Evolutionary conservation across 2,113 vertebrate species (phyloP), one percentile per base, ranked within the genome.

Genomic region (Apodemus sylvaticus): DNA sequence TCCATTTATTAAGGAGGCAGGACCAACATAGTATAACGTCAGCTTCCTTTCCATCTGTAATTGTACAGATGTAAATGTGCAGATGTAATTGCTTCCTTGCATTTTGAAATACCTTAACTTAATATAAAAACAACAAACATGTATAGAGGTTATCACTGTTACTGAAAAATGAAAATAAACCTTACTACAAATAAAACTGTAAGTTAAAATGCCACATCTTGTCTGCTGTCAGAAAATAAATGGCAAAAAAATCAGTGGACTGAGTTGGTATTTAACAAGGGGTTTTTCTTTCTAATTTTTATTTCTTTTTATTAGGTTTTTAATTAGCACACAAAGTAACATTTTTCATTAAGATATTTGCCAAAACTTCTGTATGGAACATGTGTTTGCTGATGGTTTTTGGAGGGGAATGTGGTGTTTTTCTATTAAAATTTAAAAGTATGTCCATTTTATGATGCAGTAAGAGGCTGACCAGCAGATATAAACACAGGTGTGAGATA

Each of bases 371-470:
- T 60, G n/a, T 58, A 8, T 31, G 7, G 5, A 71, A 3, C 16
- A 17, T 60, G 39, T 89, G 31, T 53, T 88, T 92, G 79, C 86
- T 17, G 11, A 6, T 24, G 66, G 64, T 42, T 91, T 86, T 62
- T 64, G 60, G 53, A 70, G 29, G 71, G 45, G 36, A 51, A 29
- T 81, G 55, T 85, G 62, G 39, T 89, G 45, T 78, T 79, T 79
- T 55, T 90, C 48, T 74, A 26, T 85, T 11, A 78, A 90, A 92
- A 90, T 83, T 76, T 91, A 91, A 93, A 89, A 92, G 70, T 92
- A 45, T 62, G 3, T 10, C 19, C 29, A 70, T 89, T 89, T 93
- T 74, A 73, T 79, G 74, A 73, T 83, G 24, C 9, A 64, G 5
- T 20, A 60, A 3, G 29, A 53, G 70, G 8, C 45, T 89, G 86